A percentile compares a stretch with the other conserved stretches of the same genome.
Evolutionary conservation across 2,797 vertebrate genomes (phyloP).

Genomic region (Pteropus rufus): DNA sequence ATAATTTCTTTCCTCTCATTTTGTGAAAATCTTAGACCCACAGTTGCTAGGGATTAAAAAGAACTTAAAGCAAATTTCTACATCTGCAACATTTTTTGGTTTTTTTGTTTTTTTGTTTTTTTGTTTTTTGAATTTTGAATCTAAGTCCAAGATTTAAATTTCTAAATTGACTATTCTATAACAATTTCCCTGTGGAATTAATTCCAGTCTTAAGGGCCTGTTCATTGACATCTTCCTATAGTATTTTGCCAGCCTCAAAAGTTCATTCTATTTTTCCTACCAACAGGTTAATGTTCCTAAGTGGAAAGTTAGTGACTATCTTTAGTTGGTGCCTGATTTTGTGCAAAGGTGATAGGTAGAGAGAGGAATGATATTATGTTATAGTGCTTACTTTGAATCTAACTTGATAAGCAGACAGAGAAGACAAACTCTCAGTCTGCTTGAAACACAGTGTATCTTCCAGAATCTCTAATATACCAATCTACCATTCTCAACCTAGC

Average conservation of each 20-base stretch:
- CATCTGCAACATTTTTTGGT: neutral
- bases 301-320: neutral
- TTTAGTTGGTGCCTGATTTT: neutral
- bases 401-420: neutral
- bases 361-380: no score
- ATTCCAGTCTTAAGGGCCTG: neutral
- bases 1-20: constrained; percentile 40
- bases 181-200: neutral
- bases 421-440: neutral
- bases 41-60: constrained; percentile 15
- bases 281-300: neutral
- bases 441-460: neutral
- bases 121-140: neutral
- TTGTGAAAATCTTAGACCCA: constrained; percentile 38
- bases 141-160: neutral
- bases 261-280: neutral
- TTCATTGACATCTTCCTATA: neutral
- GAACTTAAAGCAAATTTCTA: neutral
- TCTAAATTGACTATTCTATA: neutral
- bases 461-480: neutral
- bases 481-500: neutral
- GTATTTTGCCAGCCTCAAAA: neutral
- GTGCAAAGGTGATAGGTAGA: neutral
- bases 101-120: no score
- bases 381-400: neutral